Evolutionary conservation across 2,113 vertebrate species (phyloP).

Genomic region (Pollimyrus isidori): DNA sequence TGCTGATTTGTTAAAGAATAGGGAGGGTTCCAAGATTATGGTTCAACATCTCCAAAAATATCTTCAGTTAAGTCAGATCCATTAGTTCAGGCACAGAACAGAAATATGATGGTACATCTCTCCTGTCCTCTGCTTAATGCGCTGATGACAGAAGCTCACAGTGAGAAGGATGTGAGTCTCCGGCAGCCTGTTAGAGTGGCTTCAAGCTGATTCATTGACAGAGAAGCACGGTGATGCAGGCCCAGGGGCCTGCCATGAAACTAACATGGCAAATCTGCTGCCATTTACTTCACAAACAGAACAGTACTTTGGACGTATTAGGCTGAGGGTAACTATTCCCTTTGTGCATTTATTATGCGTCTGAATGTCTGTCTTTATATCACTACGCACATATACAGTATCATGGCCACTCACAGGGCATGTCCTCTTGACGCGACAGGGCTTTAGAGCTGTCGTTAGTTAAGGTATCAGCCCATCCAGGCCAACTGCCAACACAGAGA

Average conservation of each 20-base stretch:
- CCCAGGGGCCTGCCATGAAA: neutral
- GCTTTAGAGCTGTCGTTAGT: neutral
- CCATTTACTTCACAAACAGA: neutral
- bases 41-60: constrained; percentile 3
- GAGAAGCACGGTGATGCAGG: neutral
- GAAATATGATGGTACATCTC: neutral
- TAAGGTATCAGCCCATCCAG: neutral
- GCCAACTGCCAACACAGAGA: neutral
- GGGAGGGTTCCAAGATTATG: constrained; percentile 12
- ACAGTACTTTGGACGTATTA: neutral
- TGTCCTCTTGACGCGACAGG: neutral
- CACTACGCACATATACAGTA: neutral
- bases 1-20: constrained; percentile 4
- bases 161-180: neutral
- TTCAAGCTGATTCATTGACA: neutral
- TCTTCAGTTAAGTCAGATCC: constrained; percentile 15
- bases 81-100: constrained; percentile 1
- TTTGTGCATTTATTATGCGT: no score
- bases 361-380: neutral
- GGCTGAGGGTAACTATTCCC: neutral
- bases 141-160: neutral
- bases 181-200: neutral
- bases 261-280: neutral
- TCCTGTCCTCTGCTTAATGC: neutral
- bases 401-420: neutral